phyloP scores from a whole-genome alignment of 1,140 invertebrate species.

The Neodiprion lecontei region DNA sequence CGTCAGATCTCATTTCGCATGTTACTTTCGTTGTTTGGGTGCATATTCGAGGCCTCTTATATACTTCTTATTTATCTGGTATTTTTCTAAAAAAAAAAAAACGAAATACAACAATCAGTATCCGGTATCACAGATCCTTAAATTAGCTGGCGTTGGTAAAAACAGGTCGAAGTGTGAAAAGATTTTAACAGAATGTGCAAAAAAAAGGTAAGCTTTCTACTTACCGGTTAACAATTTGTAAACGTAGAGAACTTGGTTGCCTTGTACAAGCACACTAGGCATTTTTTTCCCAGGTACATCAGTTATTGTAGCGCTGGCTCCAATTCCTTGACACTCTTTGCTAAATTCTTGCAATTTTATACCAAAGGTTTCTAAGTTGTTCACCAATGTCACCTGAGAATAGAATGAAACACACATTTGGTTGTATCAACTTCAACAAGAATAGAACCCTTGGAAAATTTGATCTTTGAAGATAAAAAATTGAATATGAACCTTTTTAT shows the following conservation, averaged over 20 bases:
- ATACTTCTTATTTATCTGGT: slow-evolving; percentile 71
- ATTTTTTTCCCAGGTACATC: slow-evolving; percentile 75
- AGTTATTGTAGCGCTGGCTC: slow-evolving; percentile 85
- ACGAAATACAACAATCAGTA: slow-evolving; percentile 15
- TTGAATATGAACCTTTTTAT: slow-evolving; percentile 78
- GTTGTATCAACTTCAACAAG: slow-evolving; percentile 4
- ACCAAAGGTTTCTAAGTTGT: slow-evolving; percentile 86
- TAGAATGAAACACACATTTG: neutral
- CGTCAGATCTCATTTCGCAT: neutral
- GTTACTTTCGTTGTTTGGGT: slow-evolving; percentile 67
- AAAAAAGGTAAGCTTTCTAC: slow-evolving; percentile 20
- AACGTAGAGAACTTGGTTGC: slow-evolving; percentile 86
- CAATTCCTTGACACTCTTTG: slow-evolving; percentile 84
- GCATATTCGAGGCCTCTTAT: slow-evolving; percentile 72
- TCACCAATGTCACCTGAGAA: slow-evolving; percentile 81
- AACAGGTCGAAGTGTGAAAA: neutral
- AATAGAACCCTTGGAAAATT: slow-evolving; percentile 22
- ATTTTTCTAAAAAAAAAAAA: slow-evolving; percentile 63
- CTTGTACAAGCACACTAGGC: slow-evolving; percentile 86
- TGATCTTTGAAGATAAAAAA: slow-evolving; percentile 8
- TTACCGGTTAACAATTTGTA: slow-evolving; percentile 75
- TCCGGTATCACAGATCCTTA: neutral
- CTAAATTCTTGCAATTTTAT: slow-evolving; percentile 82
- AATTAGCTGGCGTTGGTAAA: no score
- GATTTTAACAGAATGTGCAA: neutral